Evolutionary conservation across 2,888 invertebrate species (phyloP), one percentile per base, ranked within the genome.

Genomic region (Chalcosyrphus nemorum): DNA sequence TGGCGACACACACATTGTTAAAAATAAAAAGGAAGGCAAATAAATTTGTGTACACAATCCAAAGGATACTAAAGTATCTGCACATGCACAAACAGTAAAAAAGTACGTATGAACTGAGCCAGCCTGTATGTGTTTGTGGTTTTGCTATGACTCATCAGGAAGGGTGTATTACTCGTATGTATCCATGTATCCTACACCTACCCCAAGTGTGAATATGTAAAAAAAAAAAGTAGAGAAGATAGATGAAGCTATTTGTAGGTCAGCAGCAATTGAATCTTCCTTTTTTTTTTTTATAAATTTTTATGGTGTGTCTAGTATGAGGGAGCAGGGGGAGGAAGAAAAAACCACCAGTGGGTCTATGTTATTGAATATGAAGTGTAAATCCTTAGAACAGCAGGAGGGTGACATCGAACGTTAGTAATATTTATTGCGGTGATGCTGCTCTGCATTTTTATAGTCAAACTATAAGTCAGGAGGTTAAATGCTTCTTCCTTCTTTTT

Each of bases 191-290:
- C n/a, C n/a, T 15, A 47, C 54, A 77, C 77, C 82, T 77, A 82
- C 61, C 72, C 76, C 76, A 76, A 77, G 50, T 24, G n/a, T 17
- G 45, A 71, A 70, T 45, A 59, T 66, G 54, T 38, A 45, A 17
- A 27, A 13, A 50, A 35, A 59, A 75, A 24, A 61, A 32, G 11
- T 32, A 24, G 24, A 24, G 24, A 24, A 11, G 24, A 81, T 76
- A 65, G 77, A 82, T 82, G 77, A 47, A 72, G 61, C 82, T 82
- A 77, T 82, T 82, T 82, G 82, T 77, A 77, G 82, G 77, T 77
- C 77, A 82, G 68, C 59, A 82, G 77, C 77, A 68, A 77, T 77
- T 77, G 82, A 82, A 74, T 82, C 38, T 65, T 45, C 70, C 43
- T 52, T 27, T 68, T 11, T 32, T 56, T 38, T 76, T 70, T 63